These are phyloP conservation scores for Zaprionus davidi DNA, from an alignment of 1,140 invertebrate genomes.

Conservation along the genomic window DNA sequence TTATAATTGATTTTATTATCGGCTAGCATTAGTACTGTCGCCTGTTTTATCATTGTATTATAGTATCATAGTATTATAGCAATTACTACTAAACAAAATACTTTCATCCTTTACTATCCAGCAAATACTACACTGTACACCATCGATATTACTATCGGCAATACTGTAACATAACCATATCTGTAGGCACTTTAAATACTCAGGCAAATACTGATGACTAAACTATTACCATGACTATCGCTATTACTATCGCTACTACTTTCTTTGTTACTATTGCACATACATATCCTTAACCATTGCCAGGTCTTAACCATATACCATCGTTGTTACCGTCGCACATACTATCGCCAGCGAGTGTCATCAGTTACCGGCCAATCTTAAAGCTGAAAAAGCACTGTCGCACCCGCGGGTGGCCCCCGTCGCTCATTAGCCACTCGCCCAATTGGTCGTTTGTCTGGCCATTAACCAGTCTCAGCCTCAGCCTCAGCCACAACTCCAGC, in stretches of 20 bases:
- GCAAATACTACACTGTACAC: background rate
- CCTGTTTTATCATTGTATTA: too few species aligned
- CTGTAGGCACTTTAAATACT: background rate
- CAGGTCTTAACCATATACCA: background rate
- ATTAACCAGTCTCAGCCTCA: constrained; percentile 68
- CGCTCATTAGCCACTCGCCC: constrained; percentile 75
- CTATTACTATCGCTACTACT: background rate
- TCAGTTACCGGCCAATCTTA: background rate
- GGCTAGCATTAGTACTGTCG: too few species aligned
- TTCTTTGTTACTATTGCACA: background rate
- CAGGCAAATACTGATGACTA: background rate
- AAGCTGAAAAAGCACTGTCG: background rate
- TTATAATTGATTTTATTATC: too few species aligned
- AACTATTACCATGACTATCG: background rate
- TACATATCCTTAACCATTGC: too few species aligned
- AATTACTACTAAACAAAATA: too few species aligned
- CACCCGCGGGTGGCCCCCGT: constrained; percentile 14
- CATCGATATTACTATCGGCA: background rate
- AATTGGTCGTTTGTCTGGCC: constrained; percentile 71
- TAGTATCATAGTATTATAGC: too few species aligned
- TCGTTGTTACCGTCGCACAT: background rate
- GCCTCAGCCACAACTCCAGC: constrained; percentile 26
- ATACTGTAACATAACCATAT: background rate
- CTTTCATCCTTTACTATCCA: too few species aligned
- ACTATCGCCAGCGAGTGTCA: background rate